Percentiles rank a stretch among this genome's conserved stretches.
phyloP scores from a whole-genome alignment of 2,113 vertebrate species.

The Numida meleagris region DNA sequence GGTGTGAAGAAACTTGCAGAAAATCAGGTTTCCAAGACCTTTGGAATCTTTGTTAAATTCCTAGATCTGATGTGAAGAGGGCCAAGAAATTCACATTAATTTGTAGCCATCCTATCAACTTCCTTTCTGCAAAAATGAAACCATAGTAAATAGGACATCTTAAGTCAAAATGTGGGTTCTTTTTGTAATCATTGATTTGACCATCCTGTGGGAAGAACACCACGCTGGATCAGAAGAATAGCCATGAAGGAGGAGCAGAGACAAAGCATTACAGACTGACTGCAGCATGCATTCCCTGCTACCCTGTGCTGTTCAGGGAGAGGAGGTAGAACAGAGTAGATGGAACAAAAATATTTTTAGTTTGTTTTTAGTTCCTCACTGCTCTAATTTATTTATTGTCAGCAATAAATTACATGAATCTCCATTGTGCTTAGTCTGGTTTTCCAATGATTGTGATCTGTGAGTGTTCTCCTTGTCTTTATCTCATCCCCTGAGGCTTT shows the following conservation, averaged over 20 bases:
- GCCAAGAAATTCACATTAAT: background rate
- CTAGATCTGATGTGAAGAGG: background rate
- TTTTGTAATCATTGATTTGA: background rate
- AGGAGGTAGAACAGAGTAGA: background rate
- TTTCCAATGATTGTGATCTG: background rate
- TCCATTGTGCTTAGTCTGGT: background rate
- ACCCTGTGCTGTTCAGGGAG: background rate
- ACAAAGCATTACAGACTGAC: background rate
- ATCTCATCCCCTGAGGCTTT: background rate
- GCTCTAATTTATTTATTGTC: background rate
- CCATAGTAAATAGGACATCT: background rate
- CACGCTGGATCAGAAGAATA: background rate
- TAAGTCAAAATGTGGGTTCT: background rate
- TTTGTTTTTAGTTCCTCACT: no score
- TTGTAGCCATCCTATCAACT: background rate
- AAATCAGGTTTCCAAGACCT: background rate
- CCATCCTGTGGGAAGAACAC: background rate
- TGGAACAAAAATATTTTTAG: background rate
- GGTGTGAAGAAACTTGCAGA: background rate
- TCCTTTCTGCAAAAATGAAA: background rate
- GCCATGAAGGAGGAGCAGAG: background rate
- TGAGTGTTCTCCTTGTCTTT: background rate
- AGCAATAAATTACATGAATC: background rate
- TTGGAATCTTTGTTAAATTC: background rate
- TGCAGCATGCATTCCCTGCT: background rate